Evolutionary conservation across 1,140 invertebrate genomes (phyloP).

Genomic region (Nasonia vitripennis): DNA sequence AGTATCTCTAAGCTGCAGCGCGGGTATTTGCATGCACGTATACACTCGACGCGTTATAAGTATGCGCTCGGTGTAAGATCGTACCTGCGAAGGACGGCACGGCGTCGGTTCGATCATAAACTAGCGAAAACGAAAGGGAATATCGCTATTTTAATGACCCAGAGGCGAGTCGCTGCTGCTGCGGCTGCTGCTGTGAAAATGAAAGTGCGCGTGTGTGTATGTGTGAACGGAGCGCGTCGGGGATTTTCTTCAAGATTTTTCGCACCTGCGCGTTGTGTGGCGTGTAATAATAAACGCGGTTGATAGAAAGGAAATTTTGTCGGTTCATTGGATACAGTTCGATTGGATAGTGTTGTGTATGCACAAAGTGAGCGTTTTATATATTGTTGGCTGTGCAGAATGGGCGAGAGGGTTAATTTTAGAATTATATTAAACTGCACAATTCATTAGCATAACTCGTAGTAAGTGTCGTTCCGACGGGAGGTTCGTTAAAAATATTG

Average conservation of each 20-base stretch:
- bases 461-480: neutral
- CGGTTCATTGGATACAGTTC: neutral
- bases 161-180: slow-evolving; percentile 12
- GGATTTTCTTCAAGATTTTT: slow-evolving; percentile 21
- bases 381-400: neutral
- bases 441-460: slow-evolving; percentile 30
- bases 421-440: neutral
- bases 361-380: no score
- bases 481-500: slow-evolving; percentile 14
- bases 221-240: neutral
- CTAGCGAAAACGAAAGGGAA: slow-evolving; percentile 46
- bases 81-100: slow-evolving; percentile 34
- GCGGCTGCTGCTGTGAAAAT: slow-evolving; percentile 33
- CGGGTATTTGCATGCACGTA: neutral
- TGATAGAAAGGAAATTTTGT: neutral
- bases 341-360: neutral
- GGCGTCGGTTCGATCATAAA: slow-evolving; percentile 27
- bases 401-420: neutral
- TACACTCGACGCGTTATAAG: no score
- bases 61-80: neutral
- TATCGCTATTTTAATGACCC: slow-evolving; percentile 48
- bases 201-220: neutral
- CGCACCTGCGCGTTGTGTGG: neutral
- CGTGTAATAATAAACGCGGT: neutral
- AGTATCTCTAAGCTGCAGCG: neutral